Conservation (phyloP, 2,113 vertebrate genomes). For the Uropsilus gracilis region DNA sequence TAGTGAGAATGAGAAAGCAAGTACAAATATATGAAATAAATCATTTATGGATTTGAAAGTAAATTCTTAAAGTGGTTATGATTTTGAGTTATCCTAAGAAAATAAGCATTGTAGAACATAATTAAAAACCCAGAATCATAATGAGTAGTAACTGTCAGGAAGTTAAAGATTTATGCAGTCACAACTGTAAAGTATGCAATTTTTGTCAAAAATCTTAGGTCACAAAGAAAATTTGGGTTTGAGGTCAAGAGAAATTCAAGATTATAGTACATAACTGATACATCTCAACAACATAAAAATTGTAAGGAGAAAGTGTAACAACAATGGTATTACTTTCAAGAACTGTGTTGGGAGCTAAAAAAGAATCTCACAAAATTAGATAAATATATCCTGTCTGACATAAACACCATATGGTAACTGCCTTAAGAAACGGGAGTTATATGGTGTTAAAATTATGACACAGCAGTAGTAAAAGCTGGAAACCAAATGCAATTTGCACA, state of each 20-base stretch:
- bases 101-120: constrained; percentile 33
- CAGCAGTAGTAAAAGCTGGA: constrained; percentile 65
- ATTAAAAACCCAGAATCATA: constrained; percentile 29
- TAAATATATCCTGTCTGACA: constrained; percentile 74
- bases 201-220: constrained; percentile 17
- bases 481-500: constrained; percentile 61
- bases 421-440: constrained; percentile 63
- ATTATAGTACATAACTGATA: constrained; percentile 46
- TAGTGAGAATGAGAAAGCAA: background rate
- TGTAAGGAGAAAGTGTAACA: constrained; percentile 37
- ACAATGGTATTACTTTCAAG: constrained; percentile 67
- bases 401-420: constrained; percentile 74
- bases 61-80: constrained; percentile 17
- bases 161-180: background rate
- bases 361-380: constrained; percentile 68
- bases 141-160: constrained; percentile 17
- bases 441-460: constrained; percentile 72
- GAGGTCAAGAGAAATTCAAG: constrained; percentile 47
- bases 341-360: constrained; percentile 65
- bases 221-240: constrained; percentile 47
- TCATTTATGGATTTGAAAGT: background rate
- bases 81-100: constrained; percentile 38
- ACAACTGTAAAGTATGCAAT: background rate
- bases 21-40: background rate
- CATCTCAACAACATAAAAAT: constrained; percentile 62